Base-by-base conservation (phyloP, 2,888 invertebrate genomes). In the Lasioglossum morio region DNA sequence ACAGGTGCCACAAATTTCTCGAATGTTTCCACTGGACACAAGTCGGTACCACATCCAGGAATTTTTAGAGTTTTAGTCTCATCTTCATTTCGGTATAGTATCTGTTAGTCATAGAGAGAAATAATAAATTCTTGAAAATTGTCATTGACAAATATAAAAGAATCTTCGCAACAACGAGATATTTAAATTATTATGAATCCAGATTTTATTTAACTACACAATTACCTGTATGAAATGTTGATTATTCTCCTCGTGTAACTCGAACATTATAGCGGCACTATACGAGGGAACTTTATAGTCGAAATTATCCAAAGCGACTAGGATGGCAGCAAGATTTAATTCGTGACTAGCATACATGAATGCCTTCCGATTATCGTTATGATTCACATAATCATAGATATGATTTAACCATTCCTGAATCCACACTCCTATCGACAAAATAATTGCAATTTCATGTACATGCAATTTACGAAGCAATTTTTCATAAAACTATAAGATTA, bases 331-430 rank as follows among this genome's bases (percentile, higher is more conserved):
- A 43, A 88, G 70, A 63, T 73, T 87, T 23, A 84, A 37, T 16
- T 88, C 87, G 30, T 88, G 87, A 0, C 66, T 75, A 4, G 78
- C 79, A 40, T 88, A 88, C 81, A 88, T 80, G 27, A 77, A 78
- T 4, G 84, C 87, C 57, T 84, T 88, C 8, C 73, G 72, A 3
- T 34, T 63, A 10, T 79, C 70, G 0, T 14, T 82, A 0, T n/a
- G 30, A 43, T 76, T 80, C 30, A 87, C 19, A 43, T 82, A 30
- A 57, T 80, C 30, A 30, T 84, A 66, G 14, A 88, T 37, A 12
- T 82, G 77, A 0, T 73, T 66, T 16, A 88, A 34, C 80, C 82
- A 88, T 76, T 87, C 84, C 0, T 27, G 40, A 37, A 88, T 37
- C 87, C 87, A 88, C 10, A 76, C 14, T 27, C 87, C 87, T 88